Evolutionary conservation across 92 coral and sea anemone species (phyloP), one percentile per base, ranked within the genome.

Genomic region (Porites rus): DNA sequence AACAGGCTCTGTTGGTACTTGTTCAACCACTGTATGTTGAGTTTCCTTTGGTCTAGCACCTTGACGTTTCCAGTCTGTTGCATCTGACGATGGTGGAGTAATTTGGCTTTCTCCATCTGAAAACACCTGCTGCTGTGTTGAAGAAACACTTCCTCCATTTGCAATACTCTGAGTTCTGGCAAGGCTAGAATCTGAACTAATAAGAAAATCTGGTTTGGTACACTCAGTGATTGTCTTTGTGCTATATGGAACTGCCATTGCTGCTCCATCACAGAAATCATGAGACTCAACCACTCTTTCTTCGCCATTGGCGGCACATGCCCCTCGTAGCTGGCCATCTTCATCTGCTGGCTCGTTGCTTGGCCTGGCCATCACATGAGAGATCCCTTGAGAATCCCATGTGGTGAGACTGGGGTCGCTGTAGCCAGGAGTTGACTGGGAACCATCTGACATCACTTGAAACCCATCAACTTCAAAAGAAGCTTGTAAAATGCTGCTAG

Each of bases 11-110:
- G 22, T 18, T 28, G 73, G 73, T 12, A 14, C 51, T 22, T 38
- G 18, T 18, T 65, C 63, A 18, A 19, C 38, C 14, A 51, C 61
- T 14, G 72, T 31, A 4, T 16, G 43, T 52, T 74, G 78, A 1
- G 52, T 4, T 51, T 19, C 46, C 20, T 65, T 83, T 46, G 87
- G 87, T 73, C 80, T 65, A 7, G 87, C 87, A 7, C 87, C 87
- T 9, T 20, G 25, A 7, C 64, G 73, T 13, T 63, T 63, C 74
- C 80, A 83, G 46, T 81, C 69, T 43, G 25, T 18, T 4, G 8
- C 77, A n/a, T 56, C 60, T 6, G 69, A 3, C 18, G 1, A 6
- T 24, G 14, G 28, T 0, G 18, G 7, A 5, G 12, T 13, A 20
- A 1, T 31, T 21, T 68, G 2, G 0, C 7, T 17, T 63, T 68